Evolutionary conservation across 2,113 vertebrate species (phyloP), one percentile per base, ranked within the genome.

Genomic region (Leptodactylus fuscus): DNA sequence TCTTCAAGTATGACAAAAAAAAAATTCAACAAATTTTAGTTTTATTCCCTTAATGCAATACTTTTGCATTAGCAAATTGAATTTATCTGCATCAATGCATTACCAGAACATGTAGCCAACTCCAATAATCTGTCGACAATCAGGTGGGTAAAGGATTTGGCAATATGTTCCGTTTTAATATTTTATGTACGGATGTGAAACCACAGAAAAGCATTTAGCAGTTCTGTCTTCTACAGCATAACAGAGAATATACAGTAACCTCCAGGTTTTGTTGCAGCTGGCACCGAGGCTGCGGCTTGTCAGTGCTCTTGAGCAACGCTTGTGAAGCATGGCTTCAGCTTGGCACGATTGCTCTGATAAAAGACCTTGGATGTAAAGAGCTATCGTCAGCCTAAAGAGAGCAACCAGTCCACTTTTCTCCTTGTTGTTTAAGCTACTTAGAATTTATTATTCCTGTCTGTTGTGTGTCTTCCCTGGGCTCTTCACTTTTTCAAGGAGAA

Each of bases 321-420:
- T 36, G 15, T 32, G 11, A 81, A 67, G 58, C 36, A 32, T 48
- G 41, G 27, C 46, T 81, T 69, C 24, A 51, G 41, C 62, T 81
- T 81, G 80, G 60, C 80, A 49, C 27, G 24, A 34, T 70, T 49
- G 41, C 62, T 20, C 62, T 51, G 80, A 81, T 81, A 51, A 81
- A 81, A 81, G 79, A 70, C 41, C 62, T 69, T 81, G 60, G 60
- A 81, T 67, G 60, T 62, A 70, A 51, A 81, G 18, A 70, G 62
- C 80, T 70, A 32, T 51, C 24, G 18, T 51, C 44, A 51, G 80
- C 46, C 80, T 69, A 69, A 81, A 81, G 55, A 81, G 80, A 81
- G 60, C 60, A 81, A 15, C 46, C 24, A 48, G n/a, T 48, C 36
- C 58, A 29, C 58, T 51, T 81, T 49, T 81, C 62, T 81, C 29